Conservation (phyloP, 2,113 vertebrate genomes). For the Entelurus aequoreus region DNA sequence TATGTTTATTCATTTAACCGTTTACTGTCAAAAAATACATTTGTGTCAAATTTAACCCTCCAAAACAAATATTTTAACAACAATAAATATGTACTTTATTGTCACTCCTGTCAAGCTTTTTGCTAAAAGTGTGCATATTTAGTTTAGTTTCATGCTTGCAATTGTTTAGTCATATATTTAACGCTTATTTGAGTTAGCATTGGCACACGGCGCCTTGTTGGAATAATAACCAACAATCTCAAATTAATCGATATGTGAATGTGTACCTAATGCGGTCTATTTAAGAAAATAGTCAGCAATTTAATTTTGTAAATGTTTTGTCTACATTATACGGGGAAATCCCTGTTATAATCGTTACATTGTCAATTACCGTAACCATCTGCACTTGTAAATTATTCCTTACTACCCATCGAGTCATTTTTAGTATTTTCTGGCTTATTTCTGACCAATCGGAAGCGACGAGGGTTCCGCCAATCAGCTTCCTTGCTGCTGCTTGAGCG, state of each 20-base stretch:
- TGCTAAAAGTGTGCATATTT: slow-evolving; percentile 7
- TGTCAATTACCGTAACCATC: too few species aligned
- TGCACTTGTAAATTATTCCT: not conserved
- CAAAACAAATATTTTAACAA: too few species aligned
- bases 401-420: too few species aligned
- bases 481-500: not conserved
- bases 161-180: slow-evolving; percentile 13
- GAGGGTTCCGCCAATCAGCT: slow-evolving; percentile 50
- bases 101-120: too few species aligned
- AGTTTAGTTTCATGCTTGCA: slow-evolving; percentile 12
- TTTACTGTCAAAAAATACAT: too few species aligned
- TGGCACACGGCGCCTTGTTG: slow-evolving; percentile 5
- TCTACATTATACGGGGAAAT: not conserved
- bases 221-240: slow-evolving; percentile 7
- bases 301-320: not conserved
- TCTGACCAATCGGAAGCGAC: slow-evolving; percentile 43
- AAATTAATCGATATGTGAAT: not conserved
- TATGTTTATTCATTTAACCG: not conserved
- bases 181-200: not conserved
- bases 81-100: too few species aligned
- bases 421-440: not conserved
- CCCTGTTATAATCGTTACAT: too few species aligned
- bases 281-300: too few species aligned
- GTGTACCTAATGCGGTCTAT: too few species aligned
- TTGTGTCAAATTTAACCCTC: too few species aligned